Conservation (phyloP, 1,140 invertebrate species). For the Hyles euphorbiae region DNA sequence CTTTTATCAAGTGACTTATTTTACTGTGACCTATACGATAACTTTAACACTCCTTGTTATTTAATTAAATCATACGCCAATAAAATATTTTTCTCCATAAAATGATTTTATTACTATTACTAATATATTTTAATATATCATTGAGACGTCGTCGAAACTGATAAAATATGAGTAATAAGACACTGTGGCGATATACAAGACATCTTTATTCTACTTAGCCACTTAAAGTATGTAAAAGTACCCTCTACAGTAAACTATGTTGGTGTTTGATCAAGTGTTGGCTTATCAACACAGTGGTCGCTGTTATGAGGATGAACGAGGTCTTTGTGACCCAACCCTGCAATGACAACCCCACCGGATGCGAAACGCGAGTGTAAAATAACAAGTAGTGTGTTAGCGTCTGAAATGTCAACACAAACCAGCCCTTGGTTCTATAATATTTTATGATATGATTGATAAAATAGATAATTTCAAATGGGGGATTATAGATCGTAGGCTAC, state of each 20-base stretch:
- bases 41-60: too few species aligned
- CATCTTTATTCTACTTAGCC: not conserved
- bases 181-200: not conserved
- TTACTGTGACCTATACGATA: too few species aligned
- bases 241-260: constrained; percentile 1
- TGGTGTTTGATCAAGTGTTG: constrained; percentile 60
- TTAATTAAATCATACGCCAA: too few species aligned
- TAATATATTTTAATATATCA: too few species aligned
- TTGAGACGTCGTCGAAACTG: too few species aligned
- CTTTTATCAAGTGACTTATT: too few species aligned
- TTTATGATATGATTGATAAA: constrained; percentile 2
- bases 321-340: constrained; percentile 35
- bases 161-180: too few species aligned
- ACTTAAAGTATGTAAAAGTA: not conserved
- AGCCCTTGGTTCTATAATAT: not conserved
- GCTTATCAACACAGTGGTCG: constrained; percentile 43
- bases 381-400: constrained; percentile 12
- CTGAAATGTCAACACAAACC: constrained; percentile 3
- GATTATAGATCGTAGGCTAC: too few species aligned
- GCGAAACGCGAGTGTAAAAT: constrained; percentile 20
- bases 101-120: too few species aligned
- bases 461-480: not conserved
- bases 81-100: too few species aligned
- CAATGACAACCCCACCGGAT: constrained; percentile 49
- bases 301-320: constrained; percentile 42